Conservation (phyloP, 2,888 invertebrate genomes). For the Zaprionus obscuricornis region DNA sequence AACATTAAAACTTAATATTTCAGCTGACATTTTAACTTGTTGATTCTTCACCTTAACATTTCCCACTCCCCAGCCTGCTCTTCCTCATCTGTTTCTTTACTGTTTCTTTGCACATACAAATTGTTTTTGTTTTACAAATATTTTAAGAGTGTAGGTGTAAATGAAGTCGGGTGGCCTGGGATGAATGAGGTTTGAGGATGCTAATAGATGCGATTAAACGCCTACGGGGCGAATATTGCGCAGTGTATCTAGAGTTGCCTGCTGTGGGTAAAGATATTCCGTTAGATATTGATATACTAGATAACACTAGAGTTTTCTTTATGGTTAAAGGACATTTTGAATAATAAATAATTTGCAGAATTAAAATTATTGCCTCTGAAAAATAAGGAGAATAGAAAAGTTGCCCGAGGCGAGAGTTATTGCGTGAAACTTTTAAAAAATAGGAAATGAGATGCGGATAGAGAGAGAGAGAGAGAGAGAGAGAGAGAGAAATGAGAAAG, state of each 20-base stretch:
- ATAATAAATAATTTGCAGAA: too few relatives aligned
- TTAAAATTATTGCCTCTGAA: too few relatives aligned
- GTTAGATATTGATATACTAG: too few relatives aligned
- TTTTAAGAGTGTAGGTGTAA: slow-evolving; percentile 21
- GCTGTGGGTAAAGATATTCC: too few relatives aligned
- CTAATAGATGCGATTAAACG: slow-evolving; percentile 78
- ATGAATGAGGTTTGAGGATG: slow-evolving; percentile 43
- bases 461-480: too few relatives aligned
- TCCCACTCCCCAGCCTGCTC: neutral
- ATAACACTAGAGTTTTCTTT: too few relatives aligned
- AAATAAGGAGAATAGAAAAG: too few relatives aligned
- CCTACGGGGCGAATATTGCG: slow-evolving; percentile 47
- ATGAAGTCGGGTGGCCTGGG: slow-evolving; percentile 35
- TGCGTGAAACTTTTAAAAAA: too few relatives aligned
- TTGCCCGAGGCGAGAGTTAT: too few relatives aligned
- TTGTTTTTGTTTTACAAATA: slow-evolving; percentile 41
- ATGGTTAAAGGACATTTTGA: too few relatives aligned
- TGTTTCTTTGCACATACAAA: slow-evolving; percentile 38
- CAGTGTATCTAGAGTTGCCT: slow-evolving; percentile 11
- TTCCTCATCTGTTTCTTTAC: neutral
- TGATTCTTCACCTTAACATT: slow-evolving; percentile 46
- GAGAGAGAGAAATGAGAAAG: too few relatives aligned
- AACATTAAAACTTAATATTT: slow-evolving; percentile 28
- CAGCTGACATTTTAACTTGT: slow-evolving; percentile 49
- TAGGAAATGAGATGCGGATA: too few relatives aligned